phyloP scores from a whole-genome alignment of 1,140 invertebrate genomes.

The Carcinoscorpius rotundicauda region DNA sequence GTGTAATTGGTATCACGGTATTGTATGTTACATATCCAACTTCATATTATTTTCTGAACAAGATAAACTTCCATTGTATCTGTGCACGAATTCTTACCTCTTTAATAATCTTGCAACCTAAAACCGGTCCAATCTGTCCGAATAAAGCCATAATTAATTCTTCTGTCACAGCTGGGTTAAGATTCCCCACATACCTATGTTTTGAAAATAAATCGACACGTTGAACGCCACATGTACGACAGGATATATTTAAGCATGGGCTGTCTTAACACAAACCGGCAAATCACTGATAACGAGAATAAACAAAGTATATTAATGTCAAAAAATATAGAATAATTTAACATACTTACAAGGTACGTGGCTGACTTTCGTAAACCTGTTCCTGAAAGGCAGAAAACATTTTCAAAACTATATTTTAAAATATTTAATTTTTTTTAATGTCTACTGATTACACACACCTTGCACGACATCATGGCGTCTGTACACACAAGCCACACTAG shows the following conservation, averaged over 20 bases:
- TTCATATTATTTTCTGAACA: too few relatives aligned
- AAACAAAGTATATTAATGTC: slow-evolving; percentile 3
- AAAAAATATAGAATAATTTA: slow-evolving; percentile 4
- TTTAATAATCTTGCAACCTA: slow-evolving; percentile 96
- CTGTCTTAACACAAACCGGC: too few relatives aligned
- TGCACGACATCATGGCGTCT: too few relatives aligned
- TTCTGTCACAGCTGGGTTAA: slow-evolving; percentile 83
- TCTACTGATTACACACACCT: too few relatives aligned
- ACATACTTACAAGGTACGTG: slow-evolving; percentile 19
- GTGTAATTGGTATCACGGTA: too few relatives aligned
- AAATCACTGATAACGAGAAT: slow-evolving; percentile 7
- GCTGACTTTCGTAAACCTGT: slow-evolving; percentile 12
- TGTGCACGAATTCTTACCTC: slow-evolving; percentile 43
- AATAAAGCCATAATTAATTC: slow-evolving; percentile 87
- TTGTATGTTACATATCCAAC: too few relatives aligned
- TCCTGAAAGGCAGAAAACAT: slow-evolving; percentile 13
- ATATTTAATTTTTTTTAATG: too few relatives aligned
- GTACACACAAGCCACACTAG: too few relatives aligned
- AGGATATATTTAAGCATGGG: too few relatives aligned
- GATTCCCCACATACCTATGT: slow-evolving; percentile 81
- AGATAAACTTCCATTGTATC: too few relatives aligned
- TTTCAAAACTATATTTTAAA: not conserved
- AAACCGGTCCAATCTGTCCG: slow-evolving; percentile 86
- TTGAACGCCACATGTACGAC: not conserved
- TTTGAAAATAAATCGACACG: slow-evolving; percentile 2